These are phyloP conservation scores for Mythimna albipuncta DNA, from an alignment of 2,888 invertebrate genomes.

Conservation along the genomic window DNA sequence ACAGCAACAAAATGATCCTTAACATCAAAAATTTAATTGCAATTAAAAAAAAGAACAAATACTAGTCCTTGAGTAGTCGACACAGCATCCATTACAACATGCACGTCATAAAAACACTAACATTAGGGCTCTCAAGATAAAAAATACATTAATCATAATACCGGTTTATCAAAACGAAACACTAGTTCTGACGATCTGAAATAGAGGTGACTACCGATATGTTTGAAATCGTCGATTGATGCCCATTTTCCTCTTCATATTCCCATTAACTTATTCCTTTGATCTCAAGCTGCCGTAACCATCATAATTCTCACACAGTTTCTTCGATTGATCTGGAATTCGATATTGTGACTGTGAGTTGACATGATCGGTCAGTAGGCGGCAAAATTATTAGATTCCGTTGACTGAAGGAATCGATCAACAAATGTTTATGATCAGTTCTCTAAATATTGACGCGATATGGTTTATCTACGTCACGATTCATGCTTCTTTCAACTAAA, in stretches of 20 bases:
- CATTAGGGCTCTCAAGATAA: slow-evolving; percentile 62
- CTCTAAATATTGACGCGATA: background rate
- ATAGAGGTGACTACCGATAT: slow-evolving; percentile 19
- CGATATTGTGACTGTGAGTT: slow-evolving; percentile 7
- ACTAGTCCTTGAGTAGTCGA: slow-evolving; percentile 6
- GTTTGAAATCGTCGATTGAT: background rate
- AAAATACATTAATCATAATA: slow-evolving; percentile 65
- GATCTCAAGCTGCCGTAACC: background rate
- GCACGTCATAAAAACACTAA: slow-evolving; percentile 55
- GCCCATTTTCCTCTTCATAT: background rate
- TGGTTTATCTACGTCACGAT: background rate
- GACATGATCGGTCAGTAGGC: background rate
- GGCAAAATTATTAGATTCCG: background rate
- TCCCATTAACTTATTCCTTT: background rate
- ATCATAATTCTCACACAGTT: background rate
- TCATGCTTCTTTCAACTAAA: background rate
- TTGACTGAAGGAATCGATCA: background rate
- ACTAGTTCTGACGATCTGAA: slow-evolving; percentile 19
- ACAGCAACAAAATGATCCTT: background rate
- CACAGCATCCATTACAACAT: slow-evolving; percentile 22
- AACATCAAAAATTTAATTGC: background rate
- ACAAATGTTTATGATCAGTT: background rate
- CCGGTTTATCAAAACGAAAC: slow-evolving; percentile 46
- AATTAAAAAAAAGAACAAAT: background rate
- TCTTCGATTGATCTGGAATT: background rate